Evolutionary conservation across 1,140 invertebrate genomes (phyloP), one percentile per base, ranked within the genome.

Genomic region (Panulirus ornatus): DNA sequence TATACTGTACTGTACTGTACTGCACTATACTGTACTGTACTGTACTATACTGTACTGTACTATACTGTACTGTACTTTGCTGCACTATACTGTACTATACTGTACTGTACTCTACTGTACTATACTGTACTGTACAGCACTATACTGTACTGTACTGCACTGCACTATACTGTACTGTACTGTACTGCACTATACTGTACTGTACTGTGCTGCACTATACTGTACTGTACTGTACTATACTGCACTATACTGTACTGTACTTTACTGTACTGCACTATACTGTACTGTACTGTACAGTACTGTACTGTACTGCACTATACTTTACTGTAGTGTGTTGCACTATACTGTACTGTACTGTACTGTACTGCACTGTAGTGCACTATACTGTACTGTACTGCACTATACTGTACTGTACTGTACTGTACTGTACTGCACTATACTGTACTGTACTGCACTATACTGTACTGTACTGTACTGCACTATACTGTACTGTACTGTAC

Each of bases 401-500:
- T 91, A 73, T 85, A 92, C 91, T 92, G 85, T 89, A 90, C 82
- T 92, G 76, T 91, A 90, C 92, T 92, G 85, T 92, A 90, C 86
- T 92, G 83, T 88, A 91, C 58, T 91, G 88, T 71, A 89, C 84
- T 91, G 71, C 27, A 90, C 27, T 75, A 38, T 70, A 82, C 22
- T 91, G 63, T 78, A 84, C 87, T 90, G 85, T 88, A 76, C 86
- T 92, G 75, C 82, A 92, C 88, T 91, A 40, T 30, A 91, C 88
- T 91, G 63, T 38, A 91, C 73, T 91, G 90, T 82, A 54, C 36
- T 92, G 40, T 70, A 73, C 91, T 91, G 91, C 38, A 91, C 86
- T 92, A 78, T 86, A 92, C 91, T 91, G 85, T 92, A 91, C 92
- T 92, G 88, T 92, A 92, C 83, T 91, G 40, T 91, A 58, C 91